These are phyloP conservation scores for Xylota sylvarum DNA, from an alignment of 2,888 invertebrate species.

Conservation along the genomic window DNA sequence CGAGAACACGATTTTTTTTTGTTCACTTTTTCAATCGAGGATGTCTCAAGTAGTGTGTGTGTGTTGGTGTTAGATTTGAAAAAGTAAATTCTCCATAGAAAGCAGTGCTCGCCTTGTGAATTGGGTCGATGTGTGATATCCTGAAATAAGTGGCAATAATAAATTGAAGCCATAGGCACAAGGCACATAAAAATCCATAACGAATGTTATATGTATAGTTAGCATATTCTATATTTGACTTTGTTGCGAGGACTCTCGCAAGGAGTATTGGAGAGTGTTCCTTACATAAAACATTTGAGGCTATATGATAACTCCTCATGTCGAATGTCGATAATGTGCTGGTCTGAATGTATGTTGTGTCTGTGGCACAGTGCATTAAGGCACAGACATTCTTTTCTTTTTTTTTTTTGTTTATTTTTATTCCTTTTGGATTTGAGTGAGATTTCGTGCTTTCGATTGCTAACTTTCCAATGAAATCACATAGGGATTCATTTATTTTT, in stretches of 20 bases:
- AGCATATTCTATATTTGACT: constrained; percentile 47
- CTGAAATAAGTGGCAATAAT: constrained; percentile 62
- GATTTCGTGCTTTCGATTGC: constrained; percentile 64
- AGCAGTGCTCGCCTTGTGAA: constrained; percentile 24
- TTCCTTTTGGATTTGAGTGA: constrained; percentile 63
- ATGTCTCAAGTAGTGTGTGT: constrained; percentile 34
- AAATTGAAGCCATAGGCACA: constrained; percentile 30
- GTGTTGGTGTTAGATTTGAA: constrained; percentile 19
- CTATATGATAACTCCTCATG: constrained; percentile 43
- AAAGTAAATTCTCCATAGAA: constrained; percentile 20
- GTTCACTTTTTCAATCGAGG: background rate
- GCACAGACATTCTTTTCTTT: background rate
- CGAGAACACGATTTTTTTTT: constrained; percentile 21
- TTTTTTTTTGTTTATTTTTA: constrained; percentile 26
- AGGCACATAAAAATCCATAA: constrained; percentile 32
- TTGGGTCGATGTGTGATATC: constrained; percentile 68
- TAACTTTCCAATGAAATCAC: constrained; percentile 63
- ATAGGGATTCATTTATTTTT: constrained; percentile 68
- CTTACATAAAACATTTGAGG: constrained; percentile 22
- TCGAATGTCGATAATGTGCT: constrained; percentile 63
- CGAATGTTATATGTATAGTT: constrained; percentile 22
- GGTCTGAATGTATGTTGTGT: constrained; percentile 46
- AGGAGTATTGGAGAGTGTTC: constrained; percentile 2
- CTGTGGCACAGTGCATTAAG: constrained; percentile 31
- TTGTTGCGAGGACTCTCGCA: constrained; percentile 18